phyloP scores from a whole-genome alignment of 2,113 vertebrate genomes.

The Lates calcarifer region DNA sequence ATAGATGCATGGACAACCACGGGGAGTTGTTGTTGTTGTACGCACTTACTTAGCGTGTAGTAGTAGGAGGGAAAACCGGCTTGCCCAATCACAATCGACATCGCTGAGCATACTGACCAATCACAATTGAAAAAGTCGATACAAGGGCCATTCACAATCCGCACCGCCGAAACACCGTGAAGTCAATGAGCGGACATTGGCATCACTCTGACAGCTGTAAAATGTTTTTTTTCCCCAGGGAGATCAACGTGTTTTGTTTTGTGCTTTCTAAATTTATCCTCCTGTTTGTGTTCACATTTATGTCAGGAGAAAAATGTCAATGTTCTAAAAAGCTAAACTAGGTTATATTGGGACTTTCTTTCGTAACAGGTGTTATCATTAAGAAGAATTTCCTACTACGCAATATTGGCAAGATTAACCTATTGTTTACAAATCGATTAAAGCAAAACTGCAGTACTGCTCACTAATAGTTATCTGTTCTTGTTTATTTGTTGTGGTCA shows the following conservation, averaged over 20 bases:
- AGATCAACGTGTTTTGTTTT: constrained; percentile 30
- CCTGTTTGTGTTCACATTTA: constrained; percentile 19
- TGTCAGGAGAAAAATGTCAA: not conserved
- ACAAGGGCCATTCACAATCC: constrained; percentile 36
- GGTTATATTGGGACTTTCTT: not conserved
- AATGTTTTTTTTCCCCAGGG: not conserved
- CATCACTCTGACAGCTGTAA: constrained; percentile 30
- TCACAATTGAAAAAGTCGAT: not conserved
- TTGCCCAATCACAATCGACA: constrained; percentile 54
- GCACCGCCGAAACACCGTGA: not conserved
- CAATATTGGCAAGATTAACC: not conserved
- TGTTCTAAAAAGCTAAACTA: not conserved
- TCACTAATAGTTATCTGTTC: not conserved
- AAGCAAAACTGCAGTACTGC: not conserved
- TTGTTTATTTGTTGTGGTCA: not conserved
- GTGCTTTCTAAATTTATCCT: constrained; percentile 16
- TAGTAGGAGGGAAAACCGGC: not conserved
- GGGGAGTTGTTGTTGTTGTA: constrained; percentile 52
- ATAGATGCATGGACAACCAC: constrained; percentile 9
- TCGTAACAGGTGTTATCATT: not conserved
- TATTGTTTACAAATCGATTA: not conserved
- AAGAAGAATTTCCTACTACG: not conserved
- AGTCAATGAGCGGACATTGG: not conserved
- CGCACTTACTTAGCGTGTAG: not conserved
- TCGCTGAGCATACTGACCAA: constrained; percentile 10